phyloP scores from a whole-genome alignment of 92 coral and sea anemone genomes.

The Muricea muricata region DNA sequence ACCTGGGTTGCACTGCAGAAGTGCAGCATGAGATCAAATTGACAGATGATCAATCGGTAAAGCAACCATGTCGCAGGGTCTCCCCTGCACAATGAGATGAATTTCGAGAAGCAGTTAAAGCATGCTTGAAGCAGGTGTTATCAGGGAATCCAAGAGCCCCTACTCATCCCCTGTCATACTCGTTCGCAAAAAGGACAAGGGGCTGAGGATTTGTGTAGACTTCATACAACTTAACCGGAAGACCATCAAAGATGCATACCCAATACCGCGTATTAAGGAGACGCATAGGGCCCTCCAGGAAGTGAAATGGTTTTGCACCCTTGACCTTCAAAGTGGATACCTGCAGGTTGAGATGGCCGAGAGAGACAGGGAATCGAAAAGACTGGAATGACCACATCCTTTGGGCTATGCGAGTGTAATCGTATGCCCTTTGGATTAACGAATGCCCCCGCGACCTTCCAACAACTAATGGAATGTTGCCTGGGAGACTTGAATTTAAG shows the following conservation, averaged over 20 bases:
- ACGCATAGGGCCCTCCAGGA: not conserved
- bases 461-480: slow-evolving; percentile 63
- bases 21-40: too few species aligned
- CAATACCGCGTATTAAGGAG: too few species aligned
- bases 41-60: too few species aligned
- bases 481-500: too few species aligned
- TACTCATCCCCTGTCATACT: too few species aligned
- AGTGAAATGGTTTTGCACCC: not conserved
- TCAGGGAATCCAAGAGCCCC: too few species aligned
- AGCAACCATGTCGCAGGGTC: too few species aligned
- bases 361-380: slow-evolving; percentile 50
- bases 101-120: slow-evolving; percentile 47
- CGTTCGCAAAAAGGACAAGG: too few species aligned
- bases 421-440: not conserved
- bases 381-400: too few species aligned
- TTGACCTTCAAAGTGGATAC: slow-evolving; percentile 11
- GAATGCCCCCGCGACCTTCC: not conserved
- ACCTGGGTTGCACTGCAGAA: too few species aligned
- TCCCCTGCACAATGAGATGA: slow-evolving; percentile 58
- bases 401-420: slow-evolving; percentile 17
- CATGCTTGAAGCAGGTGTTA: not conserved
- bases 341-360: slow-evolving; percentile 51
- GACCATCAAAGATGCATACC: not conserved
- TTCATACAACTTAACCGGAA: not conserved
- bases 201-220: too few species aligned